These are phyloP conservation scores for Archilochus colubris DNA, from an alignment of 2,113 vertebrate species.

Conservation along the genomic window DNA sequence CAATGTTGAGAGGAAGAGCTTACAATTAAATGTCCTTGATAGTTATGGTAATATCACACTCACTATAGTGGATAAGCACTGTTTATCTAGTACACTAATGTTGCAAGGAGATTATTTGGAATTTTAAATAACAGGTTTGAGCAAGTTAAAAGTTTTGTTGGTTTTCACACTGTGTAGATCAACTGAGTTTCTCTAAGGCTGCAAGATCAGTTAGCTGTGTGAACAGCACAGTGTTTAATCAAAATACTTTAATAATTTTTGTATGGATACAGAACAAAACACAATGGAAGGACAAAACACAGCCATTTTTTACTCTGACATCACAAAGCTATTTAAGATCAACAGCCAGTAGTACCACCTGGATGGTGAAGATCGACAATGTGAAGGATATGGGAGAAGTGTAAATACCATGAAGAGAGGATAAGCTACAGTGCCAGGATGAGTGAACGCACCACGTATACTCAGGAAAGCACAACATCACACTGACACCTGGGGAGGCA, in stretches of 20 bases:
- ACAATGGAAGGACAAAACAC: constrained; percentile 70
- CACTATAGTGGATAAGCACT: not conserved
- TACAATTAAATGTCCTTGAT: not conserved
- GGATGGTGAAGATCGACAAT: constrained; percentile 56
- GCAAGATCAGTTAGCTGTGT: not conserved
- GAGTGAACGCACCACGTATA: constrained; percentile 53
- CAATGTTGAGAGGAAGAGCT: not conserved
- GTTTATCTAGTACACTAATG: not conserved
- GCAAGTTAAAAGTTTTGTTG: not conserved
- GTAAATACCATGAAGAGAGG: constrained; percentile 42
- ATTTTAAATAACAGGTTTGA: not conserved
- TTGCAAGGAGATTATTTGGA: not conserved
- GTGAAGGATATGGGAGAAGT: constrained; percentile 45
- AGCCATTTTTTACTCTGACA: constrained; percentile 20
- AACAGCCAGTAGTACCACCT: constrained; percentile 27
- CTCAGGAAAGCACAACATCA: constrained; percentile 68
- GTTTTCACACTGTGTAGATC: not conserved
- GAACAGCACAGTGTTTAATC: not conserved
- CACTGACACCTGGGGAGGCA: constrained; percentile 70
- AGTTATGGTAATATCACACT: not conserved
- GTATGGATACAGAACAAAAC: constrained; percentile 70
- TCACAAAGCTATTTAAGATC: not conserved
- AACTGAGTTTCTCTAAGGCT: not conserved
- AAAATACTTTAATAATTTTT: not conserved
- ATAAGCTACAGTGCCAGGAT: constrained; percentile 45